Base-by-base conservation (phyloP, 2,113 vertebrate genomes). In the Lota lota region DNA sequence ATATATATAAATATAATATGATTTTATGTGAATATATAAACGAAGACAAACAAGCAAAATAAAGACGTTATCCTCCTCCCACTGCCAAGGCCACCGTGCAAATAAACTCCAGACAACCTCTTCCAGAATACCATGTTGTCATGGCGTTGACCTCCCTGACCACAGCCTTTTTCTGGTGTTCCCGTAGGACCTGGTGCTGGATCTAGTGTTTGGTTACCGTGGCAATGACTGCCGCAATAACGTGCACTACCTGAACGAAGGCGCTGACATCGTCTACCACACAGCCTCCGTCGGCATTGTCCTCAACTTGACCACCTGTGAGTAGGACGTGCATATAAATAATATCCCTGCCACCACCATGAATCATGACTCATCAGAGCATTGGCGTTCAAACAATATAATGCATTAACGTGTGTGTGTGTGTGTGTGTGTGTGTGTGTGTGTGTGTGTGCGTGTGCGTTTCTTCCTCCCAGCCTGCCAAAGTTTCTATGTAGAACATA, bases 221-320 rank as follows among this genome's bases (percentile, higher is more conserved):
- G 96, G 97, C 85, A 96, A 93, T 82, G 97, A 99, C 89, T 98
- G 97, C 87, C 95, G 97, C 69, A 99, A 98, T 87, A 99, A 99
- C 51, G 96, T 97, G 77, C 97, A 99, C 90, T 99, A 99, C 85
- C 90, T 99, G 89, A 99, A 99, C 64, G 97, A 99, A 53, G 95
- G 97, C 67, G 94, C 95, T 51, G 97, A 99, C 83, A 97, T 99
- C 65, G 94, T 99, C 87, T 99, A 98, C 85, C 97, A 99, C 81
- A 95, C 97, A 2, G 97, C 97, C 0, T 98, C 97, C 2, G 16
- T 99, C 61, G 96, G 96, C 64, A 95, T 99, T 72, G 92, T 99
- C 76, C 92, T 96, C 75, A 99, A 98, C 65, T 89, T 99, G 77
- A 95, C 95, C 19, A 98, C 97, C 92, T 97, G 97, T 99, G 86